Base-by-base conservation (phyloP, 2,113 vertebrate species). In the Sporophila hypoxantha region DNA sequence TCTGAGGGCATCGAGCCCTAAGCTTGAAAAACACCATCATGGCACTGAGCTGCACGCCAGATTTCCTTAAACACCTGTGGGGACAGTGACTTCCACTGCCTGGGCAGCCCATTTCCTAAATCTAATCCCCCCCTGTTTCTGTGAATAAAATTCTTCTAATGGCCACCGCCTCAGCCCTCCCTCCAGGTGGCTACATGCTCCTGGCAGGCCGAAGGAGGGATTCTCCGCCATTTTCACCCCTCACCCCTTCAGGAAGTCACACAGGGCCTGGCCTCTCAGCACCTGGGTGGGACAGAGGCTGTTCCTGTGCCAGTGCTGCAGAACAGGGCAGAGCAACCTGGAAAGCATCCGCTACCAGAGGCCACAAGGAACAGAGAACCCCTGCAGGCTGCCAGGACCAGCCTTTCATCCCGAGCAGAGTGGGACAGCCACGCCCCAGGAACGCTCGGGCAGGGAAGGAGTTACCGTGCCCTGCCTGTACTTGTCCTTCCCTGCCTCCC, bases 41-140 rank as follows among this genome's bases (percentile, higher is more conserved):
- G 19, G 47, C 56, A 6, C 49, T 11, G 20, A 26, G 47, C 3
- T 30, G 13, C 30, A 42, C 3, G 1, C 13, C 32, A 8, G 16
- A 8, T 39, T 18, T 57, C 57, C 39, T 61, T 46, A 46, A 53
- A 55, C 47, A 34, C 19, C 17, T 34, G 23, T 0, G 1, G 23
- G 29, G 10, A 36, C 19, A 23, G 37, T 2, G 23, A n/a, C 6
- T n/a, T n/a, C 27, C 16, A 34, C 6, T 5, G 13, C 39, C 47
- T 20, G 15, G 12, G 22, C 66, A 50, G 36, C 12, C 12, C 1
- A 0, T 29, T 29, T 65, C 42, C 36, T 18, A 37, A 2, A 7
- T 16, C 36, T 32, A 27, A 37, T 5, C 19, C 8, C 15, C 3
- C 8, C n/a, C n/a, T n/a, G n/a, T 12, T 57, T 20, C 26, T 27